Conservation (phyloP, 2,888 invertebrate species). For the Trissoscelio sp. region DNA sequence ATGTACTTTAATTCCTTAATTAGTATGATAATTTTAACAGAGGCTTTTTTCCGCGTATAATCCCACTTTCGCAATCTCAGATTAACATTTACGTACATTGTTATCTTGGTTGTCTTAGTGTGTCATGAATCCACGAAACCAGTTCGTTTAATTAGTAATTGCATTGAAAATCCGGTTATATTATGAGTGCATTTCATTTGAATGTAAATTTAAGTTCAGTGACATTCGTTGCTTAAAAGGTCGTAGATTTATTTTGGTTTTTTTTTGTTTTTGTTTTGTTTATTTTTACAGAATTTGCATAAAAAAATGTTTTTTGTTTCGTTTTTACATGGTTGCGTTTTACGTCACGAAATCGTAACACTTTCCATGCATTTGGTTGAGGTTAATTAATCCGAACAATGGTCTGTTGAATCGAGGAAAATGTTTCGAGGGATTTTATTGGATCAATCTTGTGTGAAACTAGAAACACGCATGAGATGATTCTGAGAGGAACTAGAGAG, state of each 20-base stretch:
- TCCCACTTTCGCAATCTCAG: conserved; percentile 15
- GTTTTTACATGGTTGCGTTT: conserved; percentile 8
- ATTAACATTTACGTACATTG: conserved; percentile 10
- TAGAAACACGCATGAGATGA: conserved; percentile 42
- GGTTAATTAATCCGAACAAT: conserved; percentile 55
- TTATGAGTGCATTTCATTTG: background rate
- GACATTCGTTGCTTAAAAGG: background rate
- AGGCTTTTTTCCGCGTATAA: background rate
- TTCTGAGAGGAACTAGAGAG: conserved; percentile 44
- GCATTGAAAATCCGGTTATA: conserved; percentile 35
- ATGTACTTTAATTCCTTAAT: background rate
- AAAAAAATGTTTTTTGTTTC: conserved; percentile 17
- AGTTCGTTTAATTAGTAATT: conserved; percentile 30
- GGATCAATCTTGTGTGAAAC: conserved; percentile 66
- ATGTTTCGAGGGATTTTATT: conserved; percentile 63
- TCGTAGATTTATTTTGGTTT: background rate
- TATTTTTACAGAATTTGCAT: background rate
- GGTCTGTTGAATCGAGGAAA: conserved; percentile 52
- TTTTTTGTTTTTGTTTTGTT: background rate
- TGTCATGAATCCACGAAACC: conserved; percentile 27
- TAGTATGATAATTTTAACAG: conserved; percentile 1
- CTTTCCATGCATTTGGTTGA: conserved; percentile 44
- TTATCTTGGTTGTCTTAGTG: conserved; percentile 25
- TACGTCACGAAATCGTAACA: conserved; percentile 45
- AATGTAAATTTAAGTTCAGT: conserved; percentile 18